Conservation (phyloP, 2,888 invertebrate genomes). For the Atethmia centrago region DNA sequence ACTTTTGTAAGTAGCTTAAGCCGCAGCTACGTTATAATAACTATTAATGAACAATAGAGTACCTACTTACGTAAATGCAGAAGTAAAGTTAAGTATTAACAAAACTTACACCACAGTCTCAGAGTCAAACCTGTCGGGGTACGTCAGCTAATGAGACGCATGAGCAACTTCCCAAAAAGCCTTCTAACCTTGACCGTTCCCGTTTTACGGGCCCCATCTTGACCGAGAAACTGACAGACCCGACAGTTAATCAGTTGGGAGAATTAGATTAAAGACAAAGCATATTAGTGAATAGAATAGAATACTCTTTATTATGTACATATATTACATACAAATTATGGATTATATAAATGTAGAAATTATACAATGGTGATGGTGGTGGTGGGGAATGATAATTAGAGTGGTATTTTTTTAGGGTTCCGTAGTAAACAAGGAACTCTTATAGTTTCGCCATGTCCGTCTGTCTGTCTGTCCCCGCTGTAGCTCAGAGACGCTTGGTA, state of each 20-base stretch:
- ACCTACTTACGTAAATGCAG: background rate
- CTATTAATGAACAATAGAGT: background rate
- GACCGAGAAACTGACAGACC: slow-evolving; percentile 11
- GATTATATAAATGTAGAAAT: too few relatives aligned
- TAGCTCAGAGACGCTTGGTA: too few relatives aligned
- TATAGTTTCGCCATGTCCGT: too few relatives aligned
- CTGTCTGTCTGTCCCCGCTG: too few relatives aligned
- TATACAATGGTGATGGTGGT: too few relatives aligned
- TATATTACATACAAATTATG: too few relatives aligned
- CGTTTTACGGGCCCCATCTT: slow-evolving; percentile 32
- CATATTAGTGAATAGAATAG: background rate
- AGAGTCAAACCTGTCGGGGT: background rate
- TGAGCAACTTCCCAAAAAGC: slow-evolving; percentile 11
- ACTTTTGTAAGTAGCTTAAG: too few relatives aligned
- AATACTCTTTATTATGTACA: too few relatives aligned
- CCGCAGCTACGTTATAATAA: background rate
- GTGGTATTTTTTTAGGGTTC: too few relatives aligned
- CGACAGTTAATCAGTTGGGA: slow-evolving; percentile 3
- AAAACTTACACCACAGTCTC: background rate
- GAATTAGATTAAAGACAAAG: background rate
- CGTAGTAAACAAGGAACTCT: too few relatives aligned
- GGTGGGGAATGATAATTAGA: too few relatives aligned
- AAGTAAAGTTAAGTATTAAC: background rate
- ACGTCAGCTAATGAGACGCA: slow-evolving; percentile 14
- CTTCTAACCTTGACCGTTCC: slow-evolving; percentile 46